Base-by-base conservation (phyloP, 2,888 invertebrate species). In the Atethmia centrago region DNA sequence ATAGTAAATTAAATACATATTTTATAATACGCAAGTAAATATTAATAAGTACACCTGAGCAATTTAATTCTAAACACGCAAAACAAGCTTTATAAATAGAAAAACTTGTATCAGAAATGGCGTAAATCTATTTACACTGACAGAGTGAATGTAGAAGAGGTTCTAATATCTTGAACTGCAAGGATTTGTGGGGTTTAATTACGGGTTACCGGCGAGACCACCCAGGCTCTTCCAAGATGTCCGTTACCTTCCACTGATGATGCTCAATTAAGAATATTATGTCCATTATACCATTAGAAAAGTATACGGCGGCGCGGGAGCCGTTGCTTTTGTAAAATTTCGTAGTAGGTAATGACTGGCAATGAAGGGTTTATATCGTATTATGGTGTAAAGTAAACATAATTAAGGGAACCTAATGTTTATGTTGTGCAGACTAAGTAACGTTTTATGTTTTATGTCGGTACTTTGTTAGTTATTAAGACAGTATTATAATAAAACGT, bases 111-210 rank as follows among this genome's bases (percentile, higher is more conserved):
- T 71, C 31, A 69, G 62, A 67, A 66, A 61, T 69, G 25, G 63
- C 68, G 3, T 42, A 71, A 62, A 12, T 25, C 58, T 80, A 80
- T 61, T 71, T 63, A 69, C 72, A 42, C 49, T 58, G 73, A 69
- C 80, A 59, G 28, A 69, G 84, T 66, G 12, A 81, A 81, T 81
- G 62, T 71, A 61, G 4, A 42, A 65, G 25, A 71, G 42, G 55
- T 74, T 71, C 71, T 78, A 67, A 74, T 79, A 85, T 67, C 74
- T 74, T 74, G 55, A 78, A 65, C 76, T 74, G 36, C 66, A 70
- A 83, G 85, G 86, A 88, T 89, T 88, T 87, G 87, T 89, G 73
- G 67, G 62, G 59, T 82, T 81, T 88, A 90, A 89, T 90, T 89
- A 85, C 82, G 65, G 82, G 73, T 59, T 77, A 58, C 62, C 21